Conservation (phyloP, 2,888 invertebrate species). For the Chymomyza caudatula region DNA sequence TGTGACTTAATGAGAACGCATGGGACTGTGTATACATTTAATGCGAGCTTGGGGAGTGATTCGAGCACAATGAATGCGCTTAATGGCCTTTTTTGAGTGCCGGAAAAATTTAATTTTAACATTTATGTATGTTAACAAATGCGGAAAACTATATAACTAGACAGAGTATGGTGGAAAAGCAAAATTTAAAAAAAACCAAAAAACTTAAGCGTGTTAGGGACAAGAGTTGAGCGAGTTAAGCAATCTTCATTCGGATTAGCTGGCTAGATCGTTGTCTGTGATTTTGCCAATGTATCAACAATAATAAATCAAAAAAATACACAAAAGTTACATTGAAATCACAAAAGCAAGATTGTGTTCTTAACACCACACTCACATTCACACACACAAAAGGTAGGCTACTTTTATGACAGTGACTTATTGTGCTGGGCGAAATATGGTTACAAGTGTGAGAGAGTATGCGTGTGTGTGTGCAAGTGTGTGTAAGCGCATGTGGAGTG, state of each 20-base stretch:
- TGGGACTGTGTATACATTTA: neutral
- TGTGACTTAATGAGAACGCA: slow-evolving; percentile 42
- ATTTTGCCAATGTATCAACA: slow-evolving; percentile 22
- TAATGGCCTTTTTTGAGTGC: neutral
- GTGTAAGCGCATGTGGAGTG: neutral
- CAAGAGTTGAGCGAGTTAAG: slow-evolving; percentile 32
- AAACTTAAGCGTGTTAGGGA: neutral
- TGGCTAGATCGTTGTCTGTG: slow-evolving; percentile 3
- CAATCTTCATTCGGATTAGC: slow-evolving; percentile 11
- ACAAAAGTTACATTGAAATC: slow-evolving; percentile 58
- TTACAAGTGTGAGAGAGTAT: neutral
- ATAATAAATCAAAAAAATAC: slow-evolving; percentile 52
- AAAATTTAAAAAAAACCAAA: slow-evolving; percentile 2
- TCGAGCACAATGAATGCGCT: neutral
- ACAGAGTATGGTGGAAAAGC: neutral
- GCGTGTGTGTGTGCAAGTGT: slow-evolving; percentile 2
- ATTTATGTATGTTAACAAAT: slow-evolving; percentile 22
- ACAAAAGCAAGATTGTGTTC: slow-evolving; percentile 34
- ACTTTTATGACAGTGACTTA: slow-evolving; percentile 62
- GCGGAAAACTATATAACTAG: neutral
- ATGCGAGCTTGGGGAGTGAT: slow-evolving; percentile 3
- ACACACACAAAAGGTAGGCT: slow-evolving; percentile 14
- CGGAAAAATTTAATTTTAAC: slow-evolving; percentile 31
- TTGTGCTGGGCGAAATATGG: slow-evolving; percentile 22
- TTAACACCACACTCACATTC: neutral